A percentile compares a stretch with the other conserved stretches of the same genome.
These are phyloP conservation scores for Promerops cafer DNA, from an alignment of 2,113 vertebrate species.

Conservation along the genomic window DNA sequence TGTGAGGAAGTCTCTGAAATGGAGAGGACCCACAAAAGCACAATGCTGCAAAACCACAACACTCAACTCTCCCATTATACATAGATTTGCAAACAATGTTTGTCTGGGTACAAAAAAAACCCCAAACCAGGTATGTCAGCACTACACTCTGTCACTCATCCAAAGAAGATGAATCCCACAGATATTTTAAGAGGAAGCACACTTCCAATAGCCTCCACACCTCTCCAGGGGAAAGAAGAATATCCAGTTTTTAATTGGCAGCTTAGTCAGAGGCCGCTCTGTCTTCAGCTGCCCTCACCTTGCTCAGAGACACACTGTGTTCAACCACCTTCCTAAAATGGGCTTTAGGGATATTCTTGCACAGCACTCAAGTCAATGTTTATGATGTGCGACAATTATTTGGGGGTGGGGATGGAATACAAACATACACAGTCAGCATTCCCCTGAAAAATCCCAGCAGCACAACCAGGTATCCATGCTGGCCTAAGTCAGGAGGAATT, in stretches of 20 bases:
- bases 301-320: neutral
- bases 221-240: constrained; percentile 15
- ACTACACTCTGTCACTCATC: neutral
- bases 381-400: neutral
- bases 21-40: neutral
- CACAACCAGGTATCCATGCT: neutral
- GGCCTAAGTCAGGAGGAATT: neutral
- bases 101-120: neutral
- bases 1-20: neutral
- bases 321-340: neutral
- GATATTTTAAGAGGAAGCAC: neutral
- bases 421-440: neutral
- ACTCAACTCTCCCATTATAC: neutral
- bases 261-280: constrained; percentile 8
- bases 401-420: neutral
- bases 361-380: neutral
- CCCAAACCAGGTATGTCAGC: neutral
- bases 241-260: constrained; percentile 59
- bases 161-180: neutral
- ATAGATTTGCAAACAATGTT: neutral
- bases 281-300: constrained; percentile 11
- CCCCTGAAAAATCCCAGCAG: neutral
- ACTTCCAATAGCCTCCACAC: neutral
- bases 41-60: neutral
- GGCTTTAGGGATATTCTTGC: neutral